Evolutionary conservation across 2,113 vertebrate species (phyloP), one percentile per base, ranked within the genome.

Genomic region (Ovibos moschatus): DNA sequence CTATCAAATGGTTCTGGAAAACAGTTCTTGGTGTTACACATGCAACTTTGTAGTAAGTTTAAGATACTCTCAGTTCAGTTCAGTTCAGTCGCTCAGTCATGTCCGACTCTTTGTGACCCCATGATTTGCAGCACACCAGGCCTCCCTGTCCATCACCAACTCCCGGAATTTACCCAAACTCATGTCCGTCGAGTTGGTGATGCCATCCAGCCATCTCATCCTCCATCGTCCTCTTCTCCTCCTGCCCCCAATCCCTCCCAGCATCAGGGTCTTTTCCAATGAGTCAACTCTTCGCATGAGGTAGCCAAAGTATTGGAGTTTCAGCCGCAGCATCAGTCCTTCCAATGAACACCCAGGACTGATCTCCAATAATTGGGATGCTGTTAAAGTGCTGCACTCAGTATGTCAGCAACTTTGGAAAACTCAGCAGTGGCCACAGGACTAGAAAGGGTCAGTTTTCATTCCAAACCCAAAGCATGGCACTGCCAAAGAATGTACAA

Each of bases 151-250:
- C 58, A 30, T 14, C 58, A 60, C 27, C 58, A 60, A 14, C 58
- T 28, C 27, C 27, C 0, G 0, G 58, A 60, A 13, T 28, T 60
- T 6, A 60, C 12, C 11, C 58, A 60, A 1, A 60, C 27, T 60
- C 4, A 60, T 30, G 25, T 30, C 27, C 6, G 6, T 60, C 0
- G 5, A 14, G 12, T 14, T 2, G 0, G 27, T 60, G 58, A 60
- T 60, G 27, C 27, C 27, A 28, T 60, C 27, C 58, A 60, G 58
- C 27, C 5, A 2, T 14, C 27, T 60, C 58, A 60, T 60, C 27
- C 58, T 60, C 58, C 5, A 13, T 28, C 2, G 0, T 60, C 58
- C 58, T 12, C 58, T 60, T 60, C 58, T 60, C 27, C 58, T 60
- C 58, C 27, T 60, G 12, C 58, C 58, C 58, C 12, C 27, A 60